Evolutionary conservation across 2,797 vertebrate genomes (phyloP), one percentile per base, ranked within the genome.

Genomic region (Tapirus indicus): DNA sequence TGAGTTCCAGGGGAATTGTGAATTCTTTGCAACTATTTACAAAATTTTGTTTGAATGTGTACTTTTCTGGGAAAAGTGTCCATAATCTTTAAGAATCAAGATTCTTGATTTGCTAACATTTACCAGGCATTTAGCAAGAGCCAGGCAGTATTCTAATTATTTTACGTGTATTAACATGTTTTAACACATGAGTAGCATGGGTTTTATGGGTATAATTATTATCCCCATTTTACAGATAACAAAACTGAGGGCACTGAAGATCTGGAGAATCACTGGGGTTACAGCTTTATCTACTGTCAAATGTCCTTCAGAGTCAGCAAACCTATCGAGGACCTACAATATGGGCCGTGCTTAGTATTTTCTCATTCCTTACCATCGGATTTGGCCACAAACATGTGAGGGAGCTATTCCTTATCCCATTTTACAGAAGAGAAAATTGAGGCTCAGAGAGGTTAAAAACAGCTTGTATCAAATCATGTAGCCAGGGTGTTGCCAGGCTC

Each of bases 161-260:
- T 52, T 41, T 68, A 82, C 23, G 35, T 47, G 21, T 77, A 64
- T 71, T 85, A 64, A 87, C 5, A 38, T 10, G 44, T 69, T 69
- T 82, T 87, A 89, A 75, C 12, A 35, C 21, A 7, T 41, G 54
- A 77, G 11, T 38, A 35, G 64, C 25, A 38, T 2, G n/a, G n/a
- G n/a, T n/a, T n/a, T n/a, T n/a, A n/a, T 90, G 25, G 56, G n/a
- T 47, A 54, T 62, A 29, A 69, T 41, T 71, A 58, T 56, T 62
- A 92, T 14, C 13, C 25, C 20, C 41, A 72, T 62, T 66, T 96
- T 62, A 82, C 14, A 94, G 89, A 52, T 4, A 88, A 68, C 47
- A 49, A 82, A 79, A 72, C 23, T 21, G 9, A 94, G 6, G 9
- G 47, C 18, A 49, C 7, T 44, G 25, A 58, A 78, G 54, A 72